Evolutionary conservation across 1,140 invertebrate genomes (phyloP).

Genomic region (Pteromalus puparum): DNA sequence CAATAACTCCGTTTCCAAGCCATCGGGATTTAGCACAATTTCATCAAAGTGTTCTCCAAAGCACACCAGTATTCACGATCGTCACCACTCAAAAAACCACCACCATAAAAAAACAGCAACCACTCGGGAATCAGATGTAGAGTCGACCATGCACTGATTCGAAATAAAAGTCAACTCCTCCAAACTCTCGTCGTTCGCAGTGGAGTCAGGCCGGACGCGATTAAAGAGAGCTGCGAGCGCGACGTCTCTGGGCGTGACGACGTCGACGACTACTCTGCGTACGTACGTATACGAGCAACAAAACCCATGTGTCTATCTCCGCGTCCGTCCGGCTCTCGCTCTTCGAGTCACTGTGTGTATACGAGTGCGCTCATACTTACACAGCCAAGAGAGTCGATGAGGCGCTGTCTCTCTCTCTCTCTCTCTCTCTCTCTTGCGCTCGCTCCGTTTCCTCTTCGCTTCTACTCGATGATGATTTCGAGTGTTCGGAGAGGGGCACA

Average conservation of each 20-base stretch:
- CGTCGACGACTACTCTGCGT: slow-evolving; percentile 7
- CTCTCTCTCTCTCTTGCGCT: not conserved
- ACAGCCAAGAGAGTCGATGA: slow-evolving; percentile 23
- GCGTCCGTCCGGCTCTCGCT: slow-evolving; percentile 25
- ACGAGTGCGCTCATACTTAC: not conserved
- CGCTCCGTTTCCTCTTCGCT: slow-evolving; percentile 5
- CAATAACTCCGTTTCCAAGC: not conserved
- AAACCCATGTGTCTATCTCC: slow-evolving; percentile 29
- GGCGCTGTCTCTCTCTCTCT: slow-evolving; percentile 4
- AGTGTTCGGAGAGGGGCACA: not conserved
- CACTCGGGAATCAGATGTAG: not conserved
- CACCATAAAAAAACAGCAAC: too few relatives aligned
- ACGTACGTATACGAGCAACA: not conserved
- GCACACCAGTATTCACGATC: not conserved
- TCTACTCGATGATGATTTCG: slow-evolving; percentile 1
- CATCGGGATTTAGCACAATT: not conserved
- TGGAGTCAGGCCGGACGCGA: slow-evolving; percentile 40
- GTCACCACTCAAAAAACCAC: not conserved
- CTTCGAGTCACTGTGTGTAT: not conserved
- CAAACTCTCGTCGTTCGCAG: not conserved
- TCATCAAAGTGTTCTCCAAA: too few relatives aligned
- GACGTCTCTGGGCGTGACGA: slow-evolving; percentile 13
- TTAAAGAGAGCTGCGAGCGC: slow-evolving; percentile 24
- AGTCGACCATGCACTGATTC: not conserved
- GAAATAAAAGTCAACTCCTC: slow-evolving; percentile 22